These are phyloP conservation scores for Hetaerina americana DNA, from an alignment of 1,140 invertebrate species.

Conservation along the genomic window DNA sequence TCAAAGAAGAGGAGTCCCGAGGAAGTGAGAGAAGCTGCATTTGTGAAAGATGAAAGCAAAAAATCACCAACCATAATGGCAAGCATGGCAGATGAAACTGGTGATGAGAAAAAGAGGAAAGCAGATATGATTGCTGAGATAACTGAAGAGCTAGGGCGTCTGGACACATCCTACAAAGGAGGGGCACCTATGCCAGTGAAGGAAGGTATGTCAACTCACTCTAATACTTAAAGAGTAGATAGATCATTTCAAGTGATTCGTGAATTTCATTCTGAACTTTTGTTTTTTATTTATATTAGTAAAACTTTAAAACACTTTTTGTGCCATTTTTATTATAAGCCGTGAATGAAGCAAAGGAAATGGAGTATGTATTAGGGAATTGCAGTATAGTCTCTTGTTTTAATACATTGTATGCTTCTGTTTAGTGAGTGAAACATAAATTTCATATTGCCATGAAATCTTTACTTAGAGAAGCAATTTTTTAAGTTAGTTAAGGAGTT, in stretches of 20 bases:
- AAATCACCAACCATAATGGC: constrained; percentile 15
- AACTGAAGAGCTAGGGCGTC: constrained; percentile 24
- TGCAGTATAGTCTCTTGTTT: too few relatives aligned
- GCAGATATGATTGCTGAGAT: constrained; percentile 13
- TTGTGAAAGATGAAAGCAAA: constrained; percentile 17
- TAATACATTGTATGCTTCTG: too few relatives aligned
- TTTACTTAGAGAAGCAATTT: too few relatives aligned
- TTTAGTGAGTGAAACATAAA: too few relatives aligned
- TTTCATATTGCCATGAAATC: too few relatives aligned
- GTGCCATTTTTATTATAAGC: too few relatives aligned
- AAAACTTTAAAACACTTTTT: too few relatives aligned
- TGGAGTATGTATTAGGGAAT: too few relatives aligned
- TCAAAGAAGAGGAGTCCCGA: constrained; percentile 9
- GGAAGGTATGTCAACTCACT: constrained; percentile 3
- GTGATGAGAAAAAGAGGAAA: not conserved
- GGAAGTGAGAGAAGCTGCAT: constrained; percentile 11
- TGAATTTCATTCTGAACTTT: not conserved
- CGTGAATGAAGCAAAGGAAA: too few relatives aligned
- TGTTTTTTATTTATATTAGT: too few relatives aligned
- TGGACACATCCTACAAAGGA: constrained; percentile 23
- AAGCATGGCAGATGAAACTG: constrained; percentile 14
- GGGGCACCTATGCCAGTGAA: constrained; percentile 9
- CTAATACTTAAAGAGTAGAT: constrained; percentile 7
- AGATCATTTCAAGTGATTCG: constrained; percentile 8
- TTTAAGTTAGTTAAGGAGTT: too few relatives aligned